These are phyloP conservation scores for Hydriomena furcata DNA, from an alignment of 2,888 invertebrate genomes.

Conservation along the genomic window DNA sequence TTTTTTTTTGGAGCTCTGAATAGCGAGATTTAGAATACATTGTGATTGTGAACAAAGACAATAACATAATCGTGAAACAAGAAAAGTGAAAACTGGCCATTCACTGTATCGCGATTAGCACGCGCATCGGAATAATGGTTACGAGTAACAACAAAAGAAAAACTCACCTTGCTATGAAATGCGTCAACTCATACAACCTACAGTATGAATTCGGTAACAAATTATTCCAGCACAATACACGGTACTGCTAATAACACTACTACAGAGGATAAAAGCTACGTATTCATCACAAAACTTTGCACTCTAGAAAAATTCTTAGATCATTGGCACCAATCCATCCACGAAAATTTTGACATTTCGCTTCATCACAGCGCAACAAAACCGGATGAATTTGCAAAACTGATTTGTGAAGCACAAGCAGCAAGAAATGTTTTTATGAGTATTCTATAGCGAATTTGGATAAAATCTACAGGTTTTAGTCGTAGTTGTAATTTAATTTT, in stretches of 20 bases:
- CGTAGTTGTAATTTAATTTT: too few relatives aligned
- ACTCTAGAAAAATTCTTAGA: conserved; percentile 58
- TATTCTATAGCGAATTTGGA: neutral
- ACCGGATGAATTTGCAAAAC: conserved; percentile 13
- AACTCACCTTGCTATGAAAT: conserved; percentile 65
- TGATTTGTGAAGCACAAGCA: neutral
- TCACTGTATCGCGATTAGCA: conserved; percentile 31
- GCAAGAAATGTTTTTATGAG: neutral
- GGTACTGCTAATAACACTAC: neutral
- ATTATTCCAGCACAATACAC: conserved; percentile 26
- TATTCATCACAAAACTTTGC: conserved; percentile 58
- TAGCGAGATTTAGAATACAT: too few relatives aligned
- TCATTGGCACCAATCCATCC: conserved; percentile 75
- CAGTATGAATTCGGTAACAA: conserved; percentile 13
- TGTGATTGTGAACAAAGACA: neutral
- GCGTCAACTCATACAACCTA: conserved; percentile 65
- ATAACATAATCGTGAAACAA: conserved; percentile 19
- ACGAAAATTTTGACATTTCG: conserved; percentile 79
- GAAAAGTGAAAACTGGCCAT: conserved; percentile 37
- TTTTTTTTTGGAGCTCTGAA: too few relatives aligned
- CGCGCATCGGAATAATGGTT: conserved; percentile 29
- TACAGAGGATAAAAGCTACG: conserved; percentile 25
- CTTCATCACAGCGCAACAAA: conserved; percentile 63
- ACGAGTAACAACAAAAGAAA: conserved; percentile 58
- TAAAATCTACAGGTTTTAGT: neutral